Evolutionary conservation across 2,888 invertebrate genomes (phyloP), one percentile per base, ranked within the genome.

Genomic region (Metellina segmentata): DNA sequence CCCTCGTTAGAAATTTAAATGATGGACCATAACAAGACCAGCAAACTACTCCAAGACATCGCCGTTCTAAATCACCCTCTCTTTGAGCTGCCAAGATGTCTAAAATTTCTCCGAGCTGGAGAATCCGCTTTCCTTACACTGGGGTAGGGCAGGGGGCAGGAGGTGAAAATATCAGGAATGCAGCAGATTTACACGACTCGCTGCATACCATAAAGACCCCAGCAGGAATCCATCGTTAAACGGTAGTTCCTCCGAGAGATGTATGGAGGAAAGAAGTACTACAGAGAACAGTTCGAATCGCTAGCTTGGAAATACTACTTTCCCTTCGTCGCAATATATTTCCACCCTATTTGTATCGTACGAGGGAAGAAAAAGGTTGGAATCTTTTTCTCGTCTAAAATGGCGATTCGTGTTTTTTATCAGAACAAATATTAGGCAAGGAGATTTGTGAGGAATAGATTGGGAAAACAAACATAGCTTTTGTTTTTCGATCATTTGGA

Each of bases 161-260:
- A 78, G 20, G 79, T 52, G 61, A 49, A 77, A 20, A 79, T 11
- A 53, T 34, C 61, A 51, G 61, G 79, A 79, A 79, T 79, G 79
- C 79, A 79, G 20, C 11, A 52, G 79, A 77, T 51, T 77, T 77
- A 77, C 61, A 61, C 61, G 79, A 79, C 34, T 20, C 79, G 34
- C 34, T 53, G 79, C 79, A 79, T 79, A 61, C 61, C 79, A 20
- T 11, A 48, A 20, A 79, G 13, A 34, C 34, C 77, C 77, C 61
- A 20, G 48, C 61, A 52, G 7, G 77, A 51, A 51, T 77, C 53
- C 19, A 61, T 16, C 20, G 79, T 79, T 61, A 61, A 61, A 61
- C 61, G 79, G 34, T 34, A 20, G 13, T 79, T 79, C 53, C 34
- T 79, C 20, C n/a, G n/a, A 13, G 16, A 53, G 16, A 16, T 20